These are phyloP conservation scores for Sebastes wilsoni DNA, from an alignment of 2,797 vertebrate genomes.

Conservation along the genomic window DNA sequence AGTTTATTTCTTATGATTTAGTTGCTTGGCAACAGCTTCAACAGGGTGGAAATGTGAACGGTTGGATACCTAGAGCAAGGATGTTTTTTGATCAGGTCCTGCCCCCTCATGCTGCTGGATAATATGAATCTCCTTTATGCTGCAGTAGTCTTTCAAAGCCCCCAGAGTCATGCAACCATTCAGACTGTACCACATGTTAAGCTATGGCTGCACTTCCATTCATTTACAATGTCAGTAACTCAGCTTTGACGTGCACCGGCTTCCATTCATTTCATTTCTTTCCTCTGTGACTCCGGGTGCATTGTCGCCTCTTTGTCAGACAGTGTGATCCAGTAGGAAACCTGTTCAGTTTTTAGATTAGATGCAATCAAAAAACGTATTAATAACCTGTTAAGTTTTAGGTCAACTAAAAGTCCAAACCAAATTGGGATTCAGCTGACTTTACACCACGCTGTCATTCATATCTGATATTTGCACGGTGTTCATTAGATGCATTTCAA, in stretches of 20 bases:
- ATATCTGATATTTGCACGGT: neutral
- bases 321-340: neutral
- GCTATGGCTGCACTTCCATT: conserved; percentile 3
- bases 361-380: neutral
- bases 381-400: neutral
- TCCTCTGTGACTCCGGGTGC: neutral
- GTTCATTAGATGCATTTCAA: conserved; percentile 44
- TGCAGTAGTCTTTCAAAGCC: conserved; percentile 38
- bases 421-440: neutral
- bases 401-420: neutral
- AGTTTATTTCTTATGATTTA: conserved; percentile 56
- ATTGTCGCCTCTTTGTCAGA: neutral
- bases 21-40: conserved; percentile 74
- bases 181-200: conserved; percentile 15
- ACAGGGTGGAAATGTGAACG: conserved; percentile 55
- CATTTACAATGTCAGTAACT: conserved; percentile 23
- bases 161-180: conserved; percentile 20
- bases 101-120: conserved; percentile 47
- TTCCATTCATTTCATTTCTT: conserved; percentile 13
- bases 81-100: conserved; percentile 58
- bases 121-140: conserved; percentile 46
- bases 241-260: neutral
- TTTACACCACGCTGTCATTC: neutral
- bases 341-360: neutral
- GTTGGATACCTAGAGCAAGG: conserved; percentile 54